Base-by-base conservation (phyloP, 2,888 invertebrate species). In the Agrochola litura region DNA sequence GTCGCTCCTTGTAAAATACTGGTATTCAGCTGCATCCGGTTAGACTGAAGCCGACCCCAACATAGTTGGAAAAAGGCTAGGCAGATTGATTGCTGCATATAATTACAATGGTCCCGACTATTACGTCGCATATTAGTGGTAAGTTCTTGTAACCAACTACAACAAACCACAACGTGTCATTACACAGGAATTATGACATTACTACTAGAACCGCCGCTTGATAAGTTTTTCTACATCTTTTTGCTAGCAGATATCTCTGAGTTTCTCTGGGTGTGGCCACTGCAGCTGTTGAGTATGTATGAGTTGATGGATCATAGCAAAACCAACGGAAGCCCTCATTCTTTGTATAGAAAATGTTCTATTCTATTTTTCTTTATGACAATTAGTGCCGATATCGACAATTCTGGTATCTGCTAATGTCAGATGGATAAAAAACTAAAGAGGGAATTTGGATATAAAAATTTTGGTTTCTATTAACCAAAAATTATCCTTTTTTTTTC, bases 221-320 rank as follows among this genome's bases (percentile, higher is more conserved):
- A 82, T 88, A 84, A 77, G 69, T 86, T 88, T 86, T 86, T 86
- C 37, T 81, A 54, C 68, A 43, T 1, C 63, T 83, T 84, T 82
- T 87, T 85, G 75, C 72, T 63, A 2, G 22, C n/a, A 77, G 74
- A 77, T 79, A 77, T 82, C 74, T 82, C 79, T n/a, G 10, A 79
- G 81, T 88, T 88, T 88, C 89, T 89, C 83, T 88, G 71, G 86
- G 88, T 69, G 89, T 81, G 89, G 79, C 61, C 67, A 43, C n/a
- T 60, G 63, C 46, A 58, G 60, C 52, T 71, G 70, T 69, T 77
- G 37, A 46, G 43, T 65, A 75, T 79, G 66, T 79, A 77, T 73
- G 16, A 74, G 78, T 80, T 79, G 64, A 73, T 65, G 54, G 52
- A 61, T 37, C 49, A 71, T 67, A 69, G 65, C 46, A 79, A 79